Conservation (phyloP, 2,888 invertebrate species). For the Agonum fuliginosum region DNA sequence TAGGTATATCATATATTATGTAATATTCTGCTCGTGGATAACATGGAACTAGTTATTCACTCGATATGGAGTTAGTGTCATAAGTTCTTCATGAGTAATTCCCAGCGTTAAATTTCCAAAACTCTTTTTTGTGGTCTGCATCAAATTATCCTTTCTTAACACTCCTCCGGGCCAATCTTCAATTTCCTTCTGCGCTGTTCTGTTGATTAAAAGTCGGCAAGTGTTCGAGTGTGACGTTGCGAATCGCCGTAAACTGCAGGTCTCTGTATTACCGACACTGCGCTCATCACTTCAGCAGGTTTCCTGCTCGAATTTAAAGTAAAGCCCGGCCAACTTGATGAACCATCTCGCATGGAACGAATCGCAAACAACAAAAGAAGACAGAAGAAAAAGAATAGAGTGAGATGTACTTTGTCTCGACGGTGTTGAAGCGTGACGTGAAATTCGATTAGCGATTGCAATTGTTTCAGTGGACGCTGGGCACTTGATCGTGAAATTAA, state of each 20-base stretch:
- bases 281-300: background rate
- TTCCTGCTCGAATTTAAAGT: slow-evolving; percentile 17
- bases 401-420: background rate
- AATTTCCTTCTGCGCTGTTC: no score
- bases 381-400: no score
- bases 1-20: no score
- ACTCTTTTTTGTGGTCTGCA: no score
- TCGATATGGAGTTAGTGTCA: no score
- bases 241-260: background rate
- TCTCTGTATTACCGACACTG: slow-evolving; percentile 22
- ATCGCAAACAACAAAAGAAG: background rate
- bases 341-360: background rate
- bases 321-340: slow-evolving; percentile 20
- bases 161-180: slow-evolving; percentile 4
- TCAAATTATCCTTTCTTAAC: background rate
- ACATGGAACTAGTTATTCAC: no score
- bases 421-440: background rate
- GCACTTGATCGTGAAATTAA: no score
- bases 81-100: no score
- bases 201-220: slow-evolving; percentile 38
- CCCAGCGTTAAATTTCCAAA: no score
- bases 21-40: no score
- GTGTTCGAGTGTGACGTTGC: background rate
- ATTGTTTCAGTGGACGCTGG: no score
- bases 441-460: no score